Conservation (phyloP, 2,797 vertebrate species). For the Salmo trutta region DNA sequence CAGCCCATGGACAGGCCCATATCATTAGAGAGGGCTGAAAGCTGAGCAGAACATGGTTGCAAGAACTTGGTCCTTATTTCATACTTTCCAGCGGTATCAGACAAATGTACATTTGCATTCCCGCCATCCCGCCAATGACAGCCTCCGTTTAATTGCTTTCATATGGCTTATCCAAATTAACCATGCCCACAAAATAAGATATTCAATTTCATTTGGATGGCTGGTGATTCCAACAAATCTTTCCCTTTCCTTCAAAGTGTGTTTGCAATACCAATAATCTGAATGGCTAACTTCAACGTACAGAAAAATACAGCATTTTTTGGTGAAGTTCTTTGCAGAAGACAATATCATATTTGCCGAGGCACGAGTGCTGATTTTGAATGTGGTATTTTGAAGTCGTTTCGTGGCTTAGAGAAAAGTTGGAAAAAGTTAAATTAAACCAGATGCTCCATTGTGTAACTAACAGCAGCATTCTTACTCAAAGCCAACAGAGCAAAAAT, state of each 20-base stretch:
- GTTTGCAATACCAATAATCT: slow-evolving; percentile 57
- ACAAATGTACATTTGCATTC: slow-evolving; percentile 73
- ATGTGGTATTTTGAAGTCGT: slow-evolving; percentile 61
- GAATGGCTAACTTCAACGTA: slow-evolving; percentile 67
- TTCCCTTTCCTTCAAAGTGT: slow-evolving; percentile 53
- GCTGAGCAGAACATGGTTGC: slow-evolving; percentile 41
- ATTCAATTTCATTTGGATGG: slow-evolving; percentile 72
- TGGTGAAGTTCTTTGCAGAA: slow-evolving; percentile 61
- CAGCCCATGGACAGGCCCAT: slow-evolving; percentile 29
- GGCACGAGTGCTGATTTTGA: slow-evolving; percentile 57
- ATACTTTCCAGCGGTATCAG: slow-evolving; percentile 72
- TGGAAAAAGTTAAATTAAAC: slow-evolving; percentile 72
- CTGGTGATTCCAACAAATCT: slow-evolving; percentile 69
- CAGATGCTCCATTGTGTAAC: slow-evolving; percentile 68
- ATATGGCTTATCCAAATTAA: slow-evolving; percentile 78
- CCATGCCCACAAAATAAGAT: slow-evolving; percentile 70
- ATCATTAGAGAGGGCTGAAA: slow-evolving; percentile 27
- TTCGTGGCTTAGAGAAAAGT: slow-evolving; percentile 65
- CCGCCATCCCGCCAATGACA: slow-evolving; percentile 64
- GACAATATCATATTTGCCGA: slow-evolving; percentile 69
- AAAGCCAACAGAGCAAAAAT: slow-evolving; percentile 62
- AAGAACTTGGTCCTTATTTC: slow-evolving; percentile 64
- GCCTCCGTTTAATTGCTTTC: slow-evolving; percentile 73
- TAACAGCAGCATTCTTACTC: slow-evolving; percentile 56
- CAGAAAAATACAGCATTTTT: slow-evolving; percentile 65